A percentile compares a stretch with the other conserved stretches of the same genome.
These are phyloP conservation scores for Cyclophora punctaria DNA, from an alignment of 2,888 invertebrate species.

Conservation along the genomic window DNA sequence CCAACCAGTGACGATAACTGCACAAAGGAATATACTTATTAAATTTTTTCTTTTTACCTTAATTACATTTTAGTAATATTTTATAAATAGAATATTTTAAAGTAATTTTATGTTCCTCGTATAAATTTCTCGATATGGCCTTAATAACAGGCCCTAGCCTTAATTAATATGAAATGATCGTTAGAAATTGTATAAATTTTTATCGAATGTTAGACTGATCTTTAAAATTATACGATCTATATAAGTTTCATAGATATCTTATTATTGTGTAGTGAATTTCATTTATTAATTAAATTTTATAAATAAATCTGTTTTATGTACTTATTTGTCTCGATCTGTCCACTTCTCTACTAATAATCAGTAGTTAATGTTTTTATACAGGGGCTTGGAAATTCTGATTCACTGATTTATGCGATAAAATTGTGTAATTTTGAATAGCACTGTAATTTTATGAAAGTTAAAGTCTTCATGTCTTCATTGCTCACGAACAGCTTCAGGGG, in stretches of 20 bases:
- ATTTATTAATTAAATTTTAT: constrained; percentile 21
- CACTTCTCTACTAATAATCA: constrained; percentile 49
- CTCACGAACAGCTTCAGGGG: constrained; percentile 40
- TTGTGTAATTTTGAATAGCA: constrained; percentile 29
- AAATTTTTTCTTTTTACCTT: background rate
- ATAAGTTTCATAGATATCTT: constrained; percentile 59
- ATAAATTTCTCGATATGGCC: constrained; percentile 24
- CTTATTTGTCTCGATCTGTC: constrained; percentile 54
- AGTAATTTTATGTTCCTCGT: constrained; percentile 22
- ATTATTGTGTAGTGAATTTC: constrained; percentile 32
- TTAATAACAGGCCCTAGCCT: constrained; percentile 45
- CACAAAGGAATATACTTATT: constrained; percentile 3
- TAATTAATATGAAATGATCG: constrained; percentile 35
- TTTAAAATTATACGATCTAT: constrained; percentile 66
- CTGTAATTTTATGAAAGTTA: constrained; percentile 18
- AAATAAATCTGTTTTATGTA: constrained; percentile 21
- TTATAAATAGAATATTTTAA: constrained; percentile 11
- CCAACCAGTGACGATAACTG: constrained; percentile 1
- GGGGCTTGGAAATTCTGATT: constrained; percentile 43
- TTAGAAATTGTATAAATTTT: constrained; percentile 46
- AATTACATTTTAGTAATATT: constrained; percentile 8
- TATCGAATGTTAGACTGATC: constrained; percentile 75
- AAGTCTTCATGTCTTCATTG: constrained; percentile 31
- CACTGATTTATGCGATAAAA: constrained; percentile 25
- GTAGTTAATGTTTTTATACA: constrained; percentile 56